Evolutionary conservation across 2,888 invertebrate species (phyloP).

Genomic region (Protonemura montana): DNA sequence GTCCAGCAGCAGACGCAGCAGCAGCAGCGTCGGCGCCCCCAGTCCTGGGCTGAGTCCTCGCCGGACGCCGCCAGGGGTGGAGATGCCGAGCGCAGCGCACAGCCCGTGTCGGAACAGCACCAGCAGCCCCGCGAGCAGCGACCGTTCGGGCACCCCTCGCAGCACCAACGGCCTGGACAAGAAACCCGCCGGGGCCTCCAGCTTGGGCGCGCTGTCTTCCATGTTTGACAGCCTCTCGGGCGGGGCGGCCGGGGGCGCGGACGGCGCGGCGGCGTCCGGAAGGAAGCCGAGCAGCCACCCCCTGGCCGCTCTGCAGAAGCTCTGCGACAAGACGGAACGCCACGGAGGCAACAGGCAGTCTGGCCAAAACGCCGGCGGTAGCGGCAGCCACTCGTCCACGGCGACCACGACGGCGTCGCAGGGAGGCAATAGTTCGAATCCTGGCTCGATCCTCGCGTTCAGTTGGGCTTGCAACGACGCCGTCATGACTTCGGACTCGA

Average conservation of each 20-base stretch:
- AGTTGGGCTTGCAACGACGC: slow-evolving; percentile 96
- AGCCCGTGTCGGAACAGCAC: slow-evolving; percentile 71
- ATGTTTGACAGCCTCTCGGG: slow-evolving; percentile 89
- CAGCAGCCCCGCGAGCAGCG: slow-evolving; percentile 74
- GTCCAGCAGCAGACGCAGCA: slow-evolving; percentile 49
- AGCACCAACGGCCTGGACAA: slow-evolving; percentile 68
- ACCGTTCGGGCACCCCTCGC: slow-evolving; percentile 79
- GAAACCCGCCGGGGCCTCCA: slow-evolving; percentile 61
- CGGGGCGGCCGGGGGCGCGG: slow-evolving; percentile 55
- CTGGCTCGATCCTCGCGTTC: slow-evolving; percentile 86
- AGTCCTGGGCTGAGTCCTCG: slow-evolving; percentile 58
- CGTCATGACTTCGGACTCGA: slow-evolving; percentile 83
- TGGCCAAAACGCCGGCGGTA: slow-evolving; percentile 53
- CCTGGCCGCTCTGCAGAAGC: slow-evolving; percentile 90
- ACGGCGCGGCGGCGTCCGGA: slow-evolving; percentile 67
- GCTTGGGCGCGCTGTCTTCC: slow-evolving; percentile 83
- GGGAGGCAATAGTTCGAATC: slow-evolving; percentile 63
- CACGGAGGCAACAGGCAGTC: slow-evolving; percentile 61
- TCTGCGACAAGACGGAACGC: slow-evolving; percentile 94
- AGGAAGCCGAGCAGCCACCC: slow-evolving; percentile 82
- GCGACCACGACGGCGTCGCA: slow-evolving; percentile 53
- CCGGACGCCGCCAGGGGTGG: slow-evolving; percentile 60
- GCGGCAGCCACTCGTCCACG: slow-evolving; percentile 54
- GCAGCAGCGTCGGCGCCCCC: slow-evolving; percentile 50
- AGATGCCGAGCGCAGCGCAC: slow-evolving; percentile 55